These are phyloP conservation scores for Prolemur simus DNA, from an alignment of 2,113 vertebrate species.

Conservation along the genomic window DNA sequence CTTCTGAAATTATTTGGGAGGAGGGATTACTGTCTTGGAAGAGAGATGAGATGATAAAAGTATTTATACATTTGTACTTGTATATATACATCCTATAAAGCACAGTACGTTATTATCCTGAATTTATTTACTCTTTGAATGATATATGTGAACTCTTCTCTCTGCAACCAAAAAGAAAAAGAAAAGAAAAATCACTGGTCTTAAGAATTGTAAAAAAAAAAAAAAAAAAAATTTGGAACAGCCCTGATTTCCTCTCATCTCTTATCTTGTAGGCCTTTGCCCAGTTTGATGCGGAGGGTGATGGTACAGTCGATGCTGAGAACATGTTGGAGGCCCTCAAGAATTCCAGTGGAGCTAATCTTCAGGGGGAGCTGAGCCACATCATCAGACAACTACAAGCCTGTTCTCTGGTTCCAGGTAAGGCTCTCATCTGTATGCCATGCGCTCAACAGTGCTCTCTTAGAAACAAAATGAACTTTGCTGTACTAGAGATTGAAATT, in stretches of 20 bases:
- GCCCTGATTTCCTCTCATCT: background rate
- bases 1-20: constrained; percentile 3
- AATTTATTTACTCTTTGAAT: constrained; percentile 15
- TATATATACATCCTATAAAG: background rate
- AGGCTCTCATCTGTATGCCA: background rate
- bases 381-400: constrained; percentile 96
- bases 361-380: constrained; percentile 96
- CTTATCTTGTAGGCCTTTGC: constrained; percentile 90
- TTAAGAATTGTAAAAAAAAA: background rate
- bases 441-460: background rate
- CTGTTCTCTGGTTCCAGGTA: constrained; percentile 97
- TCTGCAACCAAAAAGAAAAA: background rate
- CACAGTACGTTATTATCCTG: background rate
- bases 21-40: background rate
- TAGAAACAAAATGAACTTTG: background rate
- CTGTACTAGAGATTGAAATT: background rate
- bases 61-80: background rate
- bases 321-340: constrained; percentile 94
- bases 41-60: background rate
- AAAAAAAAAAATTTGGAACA: background rate
- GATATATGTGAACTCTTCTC: background rate
- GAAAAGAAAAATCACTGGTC: background rate
- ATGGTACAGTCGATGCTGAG: constrained; percentile 95
- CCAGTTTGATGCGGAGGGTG: constrained; percentile 97
- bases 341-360: constrained; percentile 95